Base-by-base conservation (phyloP, 2,797 vertebrate species). In the Pagetopsis macropterus region DNA sequence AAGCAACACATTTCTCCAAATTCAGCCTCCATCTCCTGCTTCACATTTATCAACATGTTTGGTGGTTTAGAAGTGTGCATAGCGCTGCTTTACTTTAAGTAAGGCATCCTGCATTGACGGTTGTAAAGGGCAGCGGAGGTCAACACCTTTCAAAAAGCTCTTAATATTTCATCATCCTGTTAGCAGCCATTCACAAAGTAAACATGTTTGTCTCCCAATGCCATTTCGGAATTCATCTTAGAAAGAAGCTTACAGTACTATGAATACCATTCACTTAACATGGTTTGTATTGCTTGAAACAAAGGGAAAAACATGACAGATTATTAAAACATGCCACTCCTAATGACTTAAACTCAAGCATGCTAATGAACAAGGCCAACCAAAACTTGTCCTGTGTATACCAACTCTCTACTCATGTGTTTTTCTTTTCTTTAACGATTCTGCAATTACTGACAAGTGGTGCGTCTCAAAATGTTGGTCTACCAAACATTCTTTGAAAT, bases 171-270 rank as follows among this genome's bases (percentile, higher is more conserved):
- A 77, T 49, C 14, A 58, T 50, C 51, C 27, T 14, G 6, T 57
- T 12, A 17, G 71, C 65, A 16, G 44, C 23, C 11, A 11, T n/a
- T 59, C 40, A 27, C 23, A 58, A 50, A 33, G 41, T 43, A n/a
- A 40, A 5, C 43, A 43, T 27, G 14, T 59, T 66, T 65, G 69
- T 59, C 56, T 69, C 69, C 45, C 46, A 50, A 13, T 71, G 44
- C 77, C 61, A 52, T 58, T 72, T 37, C 54, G 41, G 50, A 74
- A 57, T 61, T 69, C 3, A 19, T 66, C 66, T 72, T 48, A 10
- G 17, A 67, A 62, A 67, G 70, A 70, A 46, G 49, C 48, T 52
- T 73, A 54, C 41, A 21, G 21, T 21, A 23, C 23, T 37, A 31
- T 65, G 72, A 64, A 61, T 62, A 21, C 50, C 45, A 48, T 13